Base-by-base conservation (phyloP, 2,888 invertebrate genomes). In the Phanerotoma sp. region DNA sequence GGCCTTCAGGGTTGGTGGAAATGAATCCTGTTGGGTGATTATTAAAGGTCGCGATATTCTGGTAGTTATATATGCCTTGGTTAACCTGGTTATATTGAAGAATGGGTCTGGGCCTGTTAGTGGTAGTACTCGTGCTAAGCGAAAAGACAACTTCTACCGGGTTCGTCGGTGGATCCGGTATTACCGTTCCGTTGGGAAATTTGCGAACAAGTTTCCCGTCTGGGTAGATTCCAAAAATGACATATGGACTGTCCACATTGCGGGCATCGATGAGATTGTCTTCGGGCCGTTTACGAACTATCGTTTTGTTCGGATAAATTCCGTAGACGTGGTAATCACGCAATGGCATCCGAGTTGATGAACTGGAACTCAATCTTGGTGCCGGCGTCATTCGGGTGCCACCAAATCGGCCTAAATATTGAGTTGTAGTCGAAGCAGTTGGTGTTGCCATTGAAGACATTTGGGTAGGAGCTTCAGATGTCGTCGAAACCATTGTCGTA, bases 191-290 rank as follows among this genome's bases (percentile, higher is more conserved):
- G 71, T 90, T 89, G 63, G 89, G 89, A 75, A 86, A 89, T 80
- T 87, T 89, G 79, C 86, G 85, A 74, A 89, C 86, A 76, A 89
- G 80, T 75, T 86, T 88, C 79, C 88, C 88, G 80, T 89, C 88
- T 65, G 89, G 88, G 76, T 85, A 86, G 70, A 89, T 83, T 74
- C 89, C 88, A 70, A 86, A 87, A 74, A 89, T 83, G 68, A 88
- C 84, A 77, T 85, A 88, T 63, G 88, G 88, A 72, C 83, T 84
- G 68, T 86, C 81, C 72, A 86, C 84, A 79, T 86, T 86, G 77
- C 84, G 80, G 71, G 83, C 79, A 73, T 86, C 85, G 77, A 85
- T 81, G 69, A 82, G 74, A 75, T 85, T 84, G 67, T 84, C 83
- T 71, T 84, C 83, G 64, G 88, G 87, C 65, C 86, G 82, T 79